Evolutionary conservation across 2,888 invertebrate species (phyloP).

Genomic region (Orthosia incerta): DNA sequence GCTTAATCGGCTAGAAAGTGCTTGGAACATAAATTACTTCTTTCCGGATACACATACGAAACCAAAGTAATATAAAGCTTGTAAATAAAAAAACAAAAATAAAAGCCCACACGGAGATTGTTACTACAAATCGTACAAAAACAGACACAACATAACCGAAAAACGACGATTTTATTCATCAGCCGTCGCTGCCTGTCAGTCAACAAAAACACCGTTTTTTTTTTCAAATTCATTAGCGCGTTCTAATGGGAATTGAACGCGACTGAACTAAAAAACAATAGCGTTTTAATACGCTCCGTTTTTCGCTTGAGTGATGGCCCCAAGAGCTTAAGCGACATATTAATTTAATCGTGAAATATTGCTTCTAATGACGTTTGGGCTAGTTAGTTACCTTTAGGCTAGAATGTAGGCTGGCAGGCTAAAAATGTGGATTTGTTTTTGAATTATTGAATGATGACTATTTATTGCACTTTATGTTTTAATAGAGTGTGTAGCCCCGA

Average conservation of each 20-base stretch:
- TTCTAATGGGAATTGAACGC: slow-evolving; percentile 82
- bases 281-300: slow-evolving; percentile 73
- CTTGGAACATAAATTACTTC: too few relatives aligned
- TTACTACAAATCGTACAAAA: slow-evolving; percentile 36
- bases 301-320: slow-evolving; percentile 66
- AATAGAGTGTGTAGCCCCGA: too few relatives aligned
- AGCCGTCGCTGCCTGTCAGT: slow-evolving; percentile 62
- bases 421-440: not conserved
- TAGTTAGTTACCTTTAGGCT: slow-evolving; percentile 1
- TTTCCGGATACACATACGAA: too few relatives aligned
- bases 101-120: slow-evolving; percentile 30
- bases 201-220: slow-evolving; percentile 49
- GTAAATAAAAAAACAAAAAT: slow-evolving; percentile 1
- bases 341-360: slow-evolving; percentile 63
- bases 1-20: too few relatives aligned
- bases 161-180: slow-evolving; percentile 63
- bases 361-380: slow-evolving; percentile 25
- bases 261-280: slow-evolving; percentile 72
- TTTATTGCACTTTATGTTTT: slow-evolving; percentile 3
- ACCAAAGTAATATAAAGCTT: too few relatives aligned
- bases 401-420: not conserved
- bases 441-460: slow-evolving; percentile 36
- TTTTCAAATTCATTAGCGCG: slow-evolving; percentile 57
- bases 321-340: slow-evolving; percentile 63
- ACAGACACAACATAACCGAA: slow-evolving; percentile 41